Evolutionary conservation across 2,113 vertebrate species (phyloP), one percentile per base, ranked within the genome.

Genomic region (Oncorhynchus clarkii): DNA sequence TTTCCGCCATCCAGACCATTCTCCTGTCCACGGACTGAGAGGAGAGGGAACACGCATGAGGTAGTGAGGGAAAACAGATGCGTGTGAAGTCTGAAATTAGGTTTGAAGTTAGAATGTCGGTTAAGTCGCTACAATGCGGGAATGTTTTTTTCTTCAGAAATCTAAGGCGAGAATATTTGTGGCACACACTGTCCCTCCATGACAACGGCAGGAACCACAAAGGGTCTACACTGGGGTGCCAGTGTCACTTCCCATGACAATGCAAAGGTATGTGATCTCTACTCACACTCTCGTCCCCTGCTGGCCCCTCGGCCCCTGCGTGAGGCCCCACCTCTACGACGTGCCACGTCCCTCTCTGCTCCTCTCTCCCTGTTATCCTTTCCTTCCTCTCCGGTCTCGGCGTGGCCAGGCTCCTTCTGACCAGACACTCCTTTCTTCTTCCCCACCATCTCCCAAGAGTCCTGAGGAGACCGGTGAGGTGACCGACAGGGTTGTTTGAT

Each of bases 401-500:
- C 88, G 86, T 95, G 96, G 74, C 93, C 94, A 0, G 89, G 91
- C 85, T 98, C 97, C 93, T 99, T 99, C 88, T 96, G 97, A 73
- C 96, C 96, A 0, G 97, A 98, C 79, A 99, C 94, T 1, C 96
- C 94, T 79, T 99, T 99, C 92, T 99, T 99, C 93, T 98, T 99
- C 49, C 97, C 97, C 2, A 99, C 97, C 97, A 99, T 99, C 74
- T 99, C 97, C 97, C 97, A 99, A 72, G 97, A 99, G 84, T 99
- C 96, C 97, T 99, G 80, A 22, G 26, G 26, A 75, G 7, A 51
- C 1, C 64, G 74, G 69, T 1, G 13, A 45, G 84, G 48, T 45
- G 34, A 69, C 39, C 39, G 4, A 54, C 14, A 54, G 51, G 51
- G 16, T 45, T 45, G 39, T 45, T 45, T 45, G 39, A 45, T 45